Evolutionary conservation across 2,113 vertebrate species (phyloP).

Genomic region (Dicerorhinus sumatrensis): DNA sequence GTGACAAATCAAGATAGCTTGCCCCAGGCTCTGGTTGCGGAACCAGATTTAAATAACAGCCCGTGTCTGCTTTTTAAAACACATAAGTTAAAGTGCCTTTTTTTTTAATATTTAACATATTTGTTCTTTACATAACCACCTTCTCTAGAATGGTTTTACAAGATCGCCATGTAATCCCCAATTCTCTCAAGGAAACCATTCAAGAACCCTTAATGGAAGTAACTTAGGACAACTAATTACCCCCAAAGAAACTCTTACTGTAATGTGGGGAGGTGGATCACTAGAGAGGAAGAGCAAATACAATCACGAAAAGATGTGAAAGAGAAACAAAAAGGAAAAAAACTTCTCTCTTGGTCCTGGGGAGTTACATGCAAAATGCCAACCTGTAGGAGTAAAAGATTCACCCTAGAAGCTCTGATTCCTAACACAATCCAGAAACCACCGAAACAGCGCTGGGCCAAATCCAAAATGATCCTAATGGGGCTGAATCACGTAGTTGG

Average conservation of each 20-base stretch:
- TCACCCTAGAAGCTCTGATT: not conserved
- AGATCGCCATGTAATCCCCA: not conserved
- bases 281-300: not conserved
- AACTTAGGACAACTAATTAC: not conserved
- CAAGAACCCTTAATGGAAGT: not conserved
- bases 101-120: conserved; percentile 1
- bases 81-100: not conserved
- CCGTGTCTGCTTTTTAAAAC: not conserved
- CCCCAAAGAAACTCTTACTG: not conserved
- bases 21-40: not conserved
- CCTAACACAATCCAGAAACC: conserved; percentile 29
- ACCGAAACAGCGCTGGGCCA: not conserved
- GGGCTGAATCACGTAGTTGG: not conserved
- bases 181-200: not conserved
- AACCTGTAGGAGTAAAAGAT: not conserved
- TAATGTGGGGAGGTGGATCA: not conserved
- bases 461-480: not conserved
- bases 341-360: not conserved
- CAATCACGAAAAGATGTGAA: not conserved
- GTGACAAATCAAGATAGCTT: conserved; percentile 22
- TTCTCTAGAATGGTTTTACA: not conserved
- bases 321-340: not conserved
- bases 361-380: not conserved
- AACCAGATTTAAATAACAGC: conserved; percentile 50
- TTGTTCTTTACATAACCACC: not conserved